Percentiles rank a stretch among this genome's conserved stretches.
Evolutionary conservation across 2,113 vertebrate genomes (phyloP).

Genomic region (Junco hyemalis): DNA sequence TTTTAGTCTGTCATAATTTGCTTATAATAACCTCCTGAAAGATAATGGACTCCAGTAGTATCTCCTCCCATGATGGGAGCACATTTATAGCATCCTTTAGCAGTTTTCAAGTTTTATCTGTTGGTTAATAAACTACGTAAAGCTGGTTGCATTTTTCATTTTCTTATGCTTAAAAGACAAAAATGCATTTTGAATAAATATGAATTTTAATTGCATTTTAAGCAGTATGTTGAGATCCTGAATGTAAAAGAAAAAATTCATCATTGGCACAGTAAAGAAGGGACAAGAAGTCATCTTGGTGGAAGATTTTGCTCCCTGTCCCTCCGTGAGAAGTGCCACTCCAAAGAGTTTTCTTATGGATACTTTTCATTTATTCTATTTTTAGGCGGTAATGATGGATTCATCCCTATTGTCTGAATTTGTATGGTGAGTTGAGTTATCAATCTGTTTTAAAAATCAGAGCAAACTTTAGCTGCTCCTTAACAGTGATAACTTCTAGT

Average conservation of each 20-base stretch:
- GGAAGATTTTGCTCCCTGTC: not conserved
- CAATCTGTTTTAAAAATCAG: not conserved
- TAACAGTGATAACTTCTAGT: not conserved
- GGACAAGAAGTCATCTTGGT: not conserved
- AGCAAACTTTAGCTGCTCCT: not conserved
- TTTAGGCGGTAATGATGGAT: not conserved
- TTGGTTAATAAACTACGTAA: not conserved
- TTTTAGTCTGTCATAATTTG: not conserved
- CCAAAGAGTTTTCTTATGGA: not conserved
- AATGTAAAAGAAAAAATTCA: not conserved
- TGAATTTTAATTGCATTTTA: not conserved
- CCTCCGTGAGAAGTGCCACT: not conserved
- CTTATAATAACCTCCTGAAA: not conserved
- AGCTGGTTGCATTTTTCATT: not conserved
- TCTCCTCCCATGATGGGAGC: accelerated
- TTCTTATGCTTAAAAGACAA: not conserved
- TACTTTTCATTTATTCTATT: not conserved
- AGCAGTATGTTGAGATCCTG: not conserved
- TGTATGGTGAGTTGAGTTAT: not conserved
- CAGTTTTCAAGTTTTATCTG: not conserved
- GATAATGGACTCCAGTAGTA: not conserved
- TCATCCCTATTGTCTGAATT: not conserved
- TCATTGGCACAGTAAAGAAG: not conserved
- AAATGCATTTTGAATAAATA: not conserved
- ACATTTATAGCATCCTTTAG: not conserved